Evolutionary conservation across 2,113 vertebrate genomes (phyloP).

Genomic region (Colius striatus): DNA sequence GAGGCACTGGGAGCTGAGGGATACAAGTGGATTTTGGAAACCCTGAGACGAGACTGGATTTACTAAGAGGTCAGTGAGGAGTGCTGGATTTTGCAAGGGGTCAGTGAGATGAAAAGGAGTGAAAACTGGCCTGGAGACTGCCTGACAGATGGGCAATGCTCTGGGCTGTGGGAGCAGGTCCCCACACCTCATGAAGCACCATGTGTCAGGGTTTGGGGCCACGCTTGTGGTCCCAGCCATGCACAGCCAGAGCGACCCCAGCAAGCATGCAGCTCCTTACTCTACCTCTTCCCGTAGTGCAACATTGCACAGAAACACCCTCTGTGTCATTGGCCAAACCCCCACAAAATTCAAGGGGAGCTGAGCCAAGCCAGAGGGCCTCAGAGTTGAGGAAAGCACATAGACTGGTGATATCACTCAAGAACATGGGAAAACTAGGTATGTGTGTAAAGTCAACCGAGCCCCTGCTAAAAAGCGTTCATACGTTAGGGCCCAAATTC

Average conservation of each 20-base stretch:
- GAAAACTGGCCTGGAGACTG: background rate
- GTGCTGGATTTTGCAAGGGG: background rate
- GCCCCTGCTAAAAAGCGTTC: background rate
- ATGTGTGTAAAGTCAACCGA: background rate
- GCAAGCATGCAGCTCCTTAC: background rate
- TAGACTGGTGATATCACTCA: background rate
- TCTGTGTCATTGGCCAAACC: background rate
- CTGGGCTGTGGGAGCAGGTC: background rate
- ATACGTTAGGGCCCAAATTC: background rate
- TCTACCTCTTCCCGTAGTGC: background rate
- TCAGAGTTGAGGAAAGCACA: background rate
- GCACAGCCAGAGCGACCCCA: fast-evolving
- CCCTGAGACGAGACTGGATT: background rate
- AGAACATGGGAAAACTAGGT: fast-evolving
- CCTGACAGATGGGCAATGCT: fast-evolving
- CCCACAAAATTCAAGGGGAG: background rate
- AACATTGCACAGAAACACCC: background rate
- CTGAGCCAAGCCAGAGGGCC: fast-evolving
- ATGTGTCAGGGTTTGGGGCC: fast-evolving
- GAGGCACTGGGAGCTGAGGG: no score
- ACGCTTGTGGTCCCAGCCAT: fast-evolving
- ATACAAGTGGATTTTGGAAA: background rate
- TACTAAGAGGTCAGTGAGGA: background rate
- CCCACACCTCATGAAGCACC: fast-evolving
- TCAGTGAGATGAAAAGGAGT: background rate